A percentile compares a stretch with the other conserved stretches of the same genome.
Conservation (phyloP, 2,797 vertebrate species). For the Phoeniculus purpureus region DNA sequence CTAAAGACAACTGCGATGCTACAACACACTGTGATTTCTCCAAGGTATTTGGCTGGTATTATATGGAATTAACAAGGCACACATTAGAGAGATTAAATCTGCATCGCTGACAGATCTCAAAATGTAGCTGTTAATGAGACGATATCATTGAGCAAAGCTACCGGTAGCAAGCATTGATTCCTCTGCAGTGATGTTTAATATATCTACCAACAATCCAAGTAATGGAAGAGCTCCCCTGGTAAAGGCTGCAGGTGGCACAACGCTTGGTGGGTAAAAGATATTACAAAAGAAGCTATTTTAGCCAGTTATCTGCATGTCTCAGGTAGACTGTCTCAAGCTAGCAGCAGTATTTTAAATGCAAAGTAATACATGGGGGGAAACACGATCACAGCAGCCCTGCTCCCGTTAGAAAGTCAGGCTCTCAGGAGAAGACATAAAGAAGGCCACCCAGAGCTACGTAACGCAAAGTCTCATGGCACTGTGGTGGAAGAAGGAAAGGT, state of each 20-base stretch:
- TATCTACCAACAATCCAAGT: background rate
- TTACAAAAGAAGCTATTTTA: slow-evolving; percentile 11
- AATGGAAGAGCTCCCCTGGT: slow-evolving; percentile 18
- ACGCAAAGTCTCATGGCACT: background rate
- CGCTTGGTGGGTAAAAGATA: background rate
- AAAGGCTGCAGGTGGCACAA: background rate
- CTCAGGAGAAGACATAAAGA: background rate
- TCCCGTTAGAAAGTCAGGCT: background rate
- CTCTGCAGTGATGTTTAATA: background rate
- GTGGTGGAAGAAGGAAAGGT: background rate
- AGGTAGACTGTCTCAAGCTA: background rate
- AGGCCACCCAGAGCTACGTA: background rate
- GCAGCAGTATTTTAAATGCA: slow-evolving; percentile 26
- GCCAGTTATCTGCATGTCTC: background rate
- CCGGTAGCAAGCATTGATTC: background rate
- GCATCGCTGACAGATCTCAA: slow-evolving; percentile 59
- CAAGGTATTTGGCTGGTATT: slow-evolving; percentile 59
- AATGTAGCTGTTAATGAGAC: slow-evolving; percentile 61
- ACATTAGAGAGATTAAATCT: slow-evolving; percentile 64
- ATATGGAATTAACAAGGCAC: slow-evolving; percentile 61
- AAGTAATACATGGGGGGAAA: background rate
- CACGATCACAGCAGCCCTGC: background rate
- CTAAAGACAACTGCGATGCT: slow-evolving; percentile 39
- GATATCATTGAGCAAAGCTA: slow-evolving; percentile 45
- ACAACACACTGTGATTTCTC: slow-evolving; percentile 26